These are phyloP conservation scores for Daboia siamensis DNA, from an alignment of 2,113 vertebrate species.

Conservation along the genomic window DNA sequence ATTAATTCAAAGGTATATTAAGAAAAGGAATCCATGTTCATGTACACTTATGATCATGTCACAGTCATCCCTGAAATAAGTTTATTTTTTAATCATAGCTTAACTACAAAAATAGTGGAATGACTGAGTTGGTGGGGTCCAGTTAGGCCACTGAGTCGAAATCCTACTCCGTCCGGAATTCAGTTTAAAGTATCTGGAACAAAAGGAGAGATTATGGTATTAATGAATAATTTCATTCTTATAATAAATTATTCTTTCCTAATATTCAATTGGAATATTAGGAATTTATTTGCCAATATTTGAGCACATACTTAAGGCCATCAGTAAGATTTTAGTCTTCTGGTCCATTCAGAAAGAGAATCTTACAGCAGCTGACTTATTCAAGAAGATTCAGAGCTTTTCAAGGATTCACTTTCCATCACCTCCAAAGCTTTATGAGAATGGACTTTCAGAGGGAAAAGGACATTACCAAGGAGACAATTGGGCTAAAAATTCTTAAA, in stretches of 20 bases:
- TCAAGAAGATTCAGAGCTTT: neutral
- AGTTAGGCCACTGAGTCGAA: neutral
- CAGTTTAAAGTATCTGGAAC: neutral
- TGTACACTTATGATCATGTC: neutral
- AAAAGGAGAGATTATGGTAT: neutral
- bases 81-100: neutral
- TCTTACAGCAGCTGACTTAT: neutral
- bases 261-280: neutral
- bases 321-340: neutral
- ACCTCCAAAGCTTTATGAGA: neutral
- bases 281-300: neutral
- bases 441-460: neutral
- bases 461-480: neutral
- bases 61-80: neutral
- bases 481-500: neutral
- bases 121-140: neutral
- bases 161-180: neutral
- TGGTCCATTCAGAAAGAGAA: neutral
- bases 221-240: neutral
- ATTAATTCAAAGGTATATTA: neutral
- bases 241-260: neutral
- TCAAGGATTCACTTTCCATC: neutral
- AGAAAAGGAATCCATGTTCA: neutral
- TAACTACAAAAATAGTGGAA: neutral
- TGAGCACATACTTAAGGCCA: neutral